Evolutionary conservation across 2,113 vertebrate genomes (phyloP), one percentile per base, ranked within the genome.

Genomic region (Athene noctua): DNA sequence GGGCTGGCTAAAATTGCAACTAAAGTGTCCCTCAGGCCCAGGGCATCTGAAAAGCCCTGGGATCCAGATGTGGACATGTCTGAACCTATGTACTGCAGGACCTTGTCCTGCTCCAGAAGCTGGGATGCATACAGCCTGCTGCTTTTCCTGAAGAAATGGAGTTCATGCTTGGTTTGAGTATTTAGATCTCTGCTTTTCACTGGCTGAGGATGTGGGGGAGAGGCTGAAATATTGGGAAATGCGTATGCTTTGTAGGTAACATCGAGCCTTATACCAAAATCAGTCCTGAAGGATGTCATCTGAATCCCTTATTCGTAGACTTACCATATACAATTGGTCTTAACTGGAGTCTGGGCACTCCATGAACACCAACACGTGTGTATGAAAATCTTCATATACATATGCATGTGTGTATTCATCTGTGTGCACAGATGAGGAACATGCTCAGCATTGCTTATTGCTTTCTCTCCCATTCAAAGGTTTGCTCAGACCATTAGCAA

Each of bases 81-180:
- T 58, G 66, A 65, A 15, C 10, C 36, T 42, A 42, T 0, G 1
- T 25, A 2, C 22, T 65, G 61, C 61, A 6, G 20, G 54, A 67
- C 19, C 20, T 49, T 19, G 62, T 75, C 58, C 20, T 55, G 14
- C 38, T 58, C 17, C 3, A 7, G 44, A 55, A 34, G 25, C 5
- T 1, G 0, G 27, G 40, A 55, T 22, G 29, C 27, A 21, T 2
- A 17, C 9, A 51, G 16, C 29, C 38, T 83, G 17, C 16, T 80
- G 44, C 36, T 40, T 55, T 44, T 67, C 47, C 75, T 46, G 54
- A 27, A 49, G 52, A 61, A 47, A 36, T 2, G 15, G 61, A 23
- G 20, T 9, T 75, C 57, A 54, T 2, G 2, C 13, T 57, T 0
- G 0, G 51, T 73, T 30, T 1, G 15, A 57, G 34, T 9, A 44